Conservation (phyloP, 2,113 vertebrate species). For the Platichthys stellatus region DNA sequence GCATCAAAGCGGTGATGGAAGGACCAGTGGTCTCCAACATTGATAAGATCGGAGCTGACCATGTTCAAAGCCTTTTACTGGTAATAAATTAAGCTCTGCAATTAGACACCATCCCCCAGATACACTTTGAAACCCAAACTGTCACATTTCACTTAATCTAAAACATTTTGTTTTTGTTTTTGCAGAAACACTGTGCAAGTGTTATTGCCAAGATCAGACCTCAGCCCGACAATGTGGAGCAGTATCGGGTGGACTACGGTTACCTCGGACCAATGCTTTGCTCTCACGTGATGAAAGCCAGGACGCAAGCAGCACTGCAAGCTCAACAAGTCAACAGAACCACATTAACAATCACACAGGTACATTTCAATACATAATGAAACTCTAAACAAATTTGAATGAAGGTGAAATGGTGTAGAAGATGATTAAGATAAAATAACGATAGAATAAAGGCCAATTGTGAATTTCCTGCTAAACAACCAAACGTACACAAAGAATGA, state of each 20-base stretch:
- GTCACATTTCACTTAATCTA: neutral
- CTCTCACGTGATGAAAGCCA: conserved; percentile 90
- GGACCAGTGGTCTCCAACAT: conserved; percentile 91
- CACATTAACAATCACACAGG: conserved; percentile 95
- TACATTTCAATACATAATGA: conserved; percentile 40
- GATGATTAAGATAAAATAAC: too few species aligned
- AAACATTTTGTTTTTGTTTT: conserved; percentile 23
- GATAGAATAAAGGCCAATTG: too few species aligned
- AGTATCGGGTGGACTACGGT: conserved; percentile 89
- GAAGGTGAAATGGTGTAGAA: neutral
- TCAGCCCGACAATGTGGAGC: conserved; percentile 87
- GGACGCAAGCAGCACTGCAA: conserved; percentile 90
- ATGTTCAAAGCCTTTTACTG: conserved; percentile 91
- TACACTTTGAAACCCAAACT: neutral
- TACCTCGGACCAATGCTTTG: conserved; percentile 90
- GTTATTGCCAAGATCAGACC: conserved; percentile 90
- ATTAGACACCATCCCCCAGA: neutral
- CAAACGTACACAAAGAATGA: neutral
- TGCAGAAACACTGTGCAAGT: conserved; percentile 92
- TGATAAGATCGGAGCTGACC: conserved; percentile 92
- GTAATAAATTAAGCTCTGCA: conserved; percentile 67
- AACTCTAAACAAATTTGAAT: neutral
- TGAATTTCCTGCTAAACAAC: neutral
- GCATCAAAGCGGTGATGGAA: conserved; percentile 88
- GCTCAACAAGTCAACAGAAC: conserved; percentile 94